Base-by-base conservation (phyloP, 2,113 vertebrate genomes). In the Scartelaos histophorus region DNA sequence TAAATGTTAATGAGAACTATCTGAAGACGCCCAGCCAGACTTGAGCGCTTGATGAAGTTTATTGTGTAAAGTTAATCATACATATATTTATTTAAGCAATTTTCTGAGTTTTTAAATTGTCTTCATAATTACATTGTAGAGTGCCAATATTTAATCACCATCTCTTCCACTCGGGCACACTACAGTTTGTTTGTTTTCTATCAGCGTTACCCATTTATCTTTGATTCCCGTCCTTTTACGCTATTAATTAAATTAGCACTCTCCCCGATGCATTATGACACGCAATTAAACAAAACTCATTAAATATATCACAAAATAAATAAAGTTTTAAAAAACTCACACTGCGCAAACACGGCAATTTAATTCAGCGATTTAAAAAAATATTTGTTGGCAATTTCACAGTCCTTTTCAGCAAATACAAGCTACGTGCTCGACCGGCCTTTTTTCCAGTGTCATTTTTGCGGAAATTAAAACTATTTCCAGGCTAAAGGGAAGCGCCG, bases 401-500 rank as follows among this genome's bases (percentile, higher is more conserved):
- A 57, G 43, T 45, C 53, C 58, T 34, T 69, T 76, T 70, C 17
- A 49, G n/a, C n/a, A 61, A 54, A 22, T 21, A 53, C 19, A n/a
- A 49, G 15, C 69, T 69, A 22, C 46, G 24, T 38, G 16, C 47
- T 53, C 10, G 17, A 25, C 6, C 25, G 45, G 19, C 45, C 34
- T 57, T 56, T 24, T 65, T 66, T 29, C n/a, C 57, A 49, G 53
- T 21, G 54, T 5, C 25, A 70, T 75, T 70, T 29, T 60, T 65
- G 34, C 68, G 35, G 3, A 21, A 73, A 70, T 74, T 65, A 60
- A 79, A 78, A 80, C 35, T 73, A 66, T 78, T 75, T 83, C 35
- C 76, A 43, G 75, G 79, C 75, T 54, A 70, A 82, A 81, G 75
- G 82, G 53, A 21, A n/a, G 17, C 60, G 68, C 4, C 9, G 61